phyloP scores from a whole-genome alignment of 2,797 vertebrate genomes.

The Podarcis lilfordi region DNA sequence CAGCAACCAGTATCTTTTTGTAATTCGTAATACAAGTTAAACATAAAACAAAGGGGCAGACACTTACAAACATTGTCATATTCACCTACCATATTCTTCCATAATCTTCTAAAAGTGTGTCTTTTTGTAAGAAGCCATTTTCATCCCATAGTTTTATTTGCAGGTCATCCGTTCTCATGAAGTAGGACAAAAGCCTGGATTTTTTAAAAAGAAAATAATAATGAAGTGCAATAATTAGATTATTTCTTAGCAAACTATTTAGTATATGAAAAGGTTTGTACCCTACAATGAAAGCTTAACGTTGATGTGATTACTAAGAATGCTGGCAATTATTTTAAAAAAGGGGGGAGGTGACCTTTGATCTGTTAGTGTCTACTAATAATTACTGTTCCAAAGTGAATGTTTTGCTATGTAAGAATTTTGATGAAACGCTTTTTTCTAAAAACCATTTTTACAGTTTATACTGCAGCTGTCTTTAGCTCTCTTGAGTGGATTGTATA shows the following conservation, averaged over 20 bases:
- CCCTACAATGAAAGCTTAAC: slow-evolving; percentile 60
- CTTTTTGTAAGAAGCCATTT: slow-evolving; percentile 48
- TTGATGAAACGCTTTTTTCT: slow-evolving; percentile 77
- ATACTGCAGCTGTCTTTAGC: slow-evolving; percentile 69
- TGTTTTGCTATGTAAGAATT: slow-evolving; percentile 78
- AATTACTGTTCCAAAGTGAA: slow-evolving; percentile 68
- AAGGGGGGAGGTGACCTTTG: slow-evolving; percentile 41
- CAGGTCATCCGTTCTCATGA: slow-evolving; percentile 57
- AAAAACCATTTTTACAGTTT: slow-evolving; percentile 77
- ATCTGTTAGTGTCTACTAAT: slow-evolving; percentile 65
- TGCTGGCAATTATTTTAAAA: slow-evolving; percentile 42
- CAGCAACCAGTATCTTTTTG: background rate
- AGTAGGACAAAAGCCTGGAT: slow-evolving; percentile 75
- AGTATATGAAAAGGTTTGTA: slow-evolving; percentile 69
- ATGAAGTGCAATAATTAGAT: slow-evolving; percentile 78
- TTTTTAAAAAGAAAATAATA: slow-evolving; percentile 49
- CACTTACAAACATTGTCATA: background rate
- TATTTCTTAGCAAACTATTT: slow-evolving; percentile 72
- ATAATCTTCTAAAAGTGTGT: slow-evolving; percentile 33
- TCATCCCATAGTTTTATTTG: slow-evolving; percentile 60
- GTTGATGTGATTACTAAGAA: slow-evolving; percentile 56
- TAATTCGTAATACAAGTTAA: slow-evolving; percentile 32
- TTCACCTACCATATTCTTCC: slow-evolving; percentile 52
- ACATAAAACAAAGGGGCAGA: background rate
- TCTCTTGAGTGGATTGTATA: slow-evolving; percentile 66